phyloP scores from a whole-genome alignment of 2,113 vertebrate species.

The Aptenodytes forsteri region DNA sequence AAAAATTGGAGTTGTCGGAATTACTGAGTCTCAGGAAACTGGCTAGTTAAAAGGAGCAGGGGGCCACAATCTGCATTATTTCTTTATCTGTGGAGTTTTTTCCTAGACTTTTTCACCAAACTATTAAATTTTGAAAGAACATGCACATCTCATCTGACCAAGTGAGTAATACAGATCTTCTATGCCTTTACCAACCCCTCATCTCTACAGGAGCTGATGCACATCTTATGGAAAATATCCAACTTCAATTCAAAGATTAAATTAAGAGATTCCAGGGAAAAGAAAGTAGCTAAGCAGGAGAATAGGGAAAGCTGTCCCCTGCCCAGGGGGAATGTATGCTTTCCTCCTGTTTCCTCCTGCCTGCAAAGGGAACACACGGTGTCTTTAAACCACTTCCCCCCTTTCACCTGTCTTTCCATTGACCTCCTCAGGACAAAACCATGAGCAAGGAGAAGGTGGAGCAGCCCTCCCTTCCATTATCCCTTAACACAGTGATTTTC shows the following conservation, averaged over 20 bases:
- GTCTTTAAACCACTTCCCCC: background rate
- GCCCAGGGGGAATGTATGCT: background rate
- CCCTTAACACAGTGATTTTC: background rate
- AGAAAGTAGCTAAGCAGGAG: background rate
- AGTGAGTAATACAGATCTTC: background rate
- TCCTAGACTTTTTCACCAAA: background rate
- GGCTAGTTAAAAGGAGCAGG: background rate
- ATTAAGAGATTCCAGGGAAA: background rate
- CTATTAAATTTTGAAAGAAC: background rate
- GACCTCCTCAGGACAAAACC: background rate
- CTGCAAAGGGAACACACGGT: fast-evolving
- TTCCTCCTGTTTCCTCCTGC: background rate
- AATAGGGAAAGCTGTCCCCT: background rate
- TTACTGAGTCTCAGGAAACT: background rate
- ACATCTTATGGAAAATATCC: background rate
- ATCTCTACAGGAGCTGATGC: background rate
- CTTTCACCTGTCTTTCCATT: background rate
- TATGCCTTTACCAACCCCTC: background rate
- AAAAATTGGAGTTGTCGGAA: background rate
- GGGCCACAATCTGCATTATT: background rate
- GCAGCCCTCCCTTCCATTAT: background rate
- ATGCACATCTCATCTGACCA: background rate
- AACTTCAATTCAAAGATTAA: background rate
- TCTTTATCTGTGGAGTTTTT: background rate
- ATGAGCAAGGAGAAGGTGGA: fast-evolving